Percentiles rank a stretch among this genome's conserved stretches.
Conservation (phyloP, 2,113 vertebrate species). For the Stomatorhinus ivindoensis region DNA sequence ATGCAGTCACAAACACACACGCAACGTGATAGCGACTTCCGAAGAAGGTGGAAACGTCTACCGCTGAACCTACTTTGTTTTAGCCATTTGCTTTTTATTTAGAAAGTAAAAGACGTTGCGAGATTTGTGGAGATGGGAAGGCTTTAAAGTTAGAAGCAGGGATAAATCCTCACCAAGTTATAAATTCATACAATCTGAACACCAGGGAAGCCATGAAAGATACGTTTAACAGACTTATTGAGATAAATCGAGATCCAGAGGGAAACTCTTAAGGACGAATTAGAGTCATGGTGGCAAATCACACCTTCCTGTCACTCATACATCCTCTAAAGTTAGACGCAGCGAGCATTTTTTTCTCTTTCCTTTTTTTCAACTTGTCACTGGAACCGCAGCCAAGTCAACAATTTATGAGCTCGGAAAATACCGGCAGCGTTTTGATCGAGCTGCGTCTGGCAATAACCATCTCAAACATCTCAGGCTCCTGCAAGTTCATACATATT, state of each 20-base stretch:
- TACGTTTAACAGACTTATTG: not conserved
- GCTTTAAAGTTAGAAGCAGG: not conserved
- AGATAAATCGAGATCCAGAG: not conserved
- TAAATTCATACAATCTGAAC: not conserved
- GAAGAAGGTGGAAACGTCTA: not conserved
- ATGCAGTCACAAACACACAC: not conserved
- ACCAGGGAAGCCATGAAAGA: not conserved
- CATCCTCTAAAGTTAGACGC: not conserved
- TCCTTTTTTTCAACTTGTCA: not conserved
- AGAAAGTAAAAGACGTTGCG: not conserved
- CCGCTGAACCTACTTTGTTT: not conserved
- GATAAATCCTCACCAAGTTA: not conserved
- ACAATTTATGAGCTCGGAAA: slow-evolving; percentile 3
- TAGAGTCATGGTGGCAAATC: not conserved
- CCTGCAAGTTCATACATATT: slow-evolving; percentile 11
- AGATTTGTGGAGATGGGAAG: not conserved
- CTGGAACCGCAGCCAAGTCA: not conserved
- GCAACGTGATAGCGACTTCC: not conserved
- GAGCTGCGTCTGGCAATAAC: not conserved
- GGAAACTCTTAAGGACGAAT: not conserved
- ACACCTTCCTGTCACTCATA: not conserved
- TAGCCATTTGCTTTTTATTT: not conserved
- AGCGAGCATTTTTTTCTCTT: not conserved
- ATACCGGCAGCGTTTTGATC: not conserved
- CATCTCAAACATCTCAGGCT: slow-evolving; percentile 2